Evolutionary conservation across 2,797 vertebrate species (phyloP), one percentile per base, ranked within the genome.

Genomic region (Sebastes aleutianus): DNA sequence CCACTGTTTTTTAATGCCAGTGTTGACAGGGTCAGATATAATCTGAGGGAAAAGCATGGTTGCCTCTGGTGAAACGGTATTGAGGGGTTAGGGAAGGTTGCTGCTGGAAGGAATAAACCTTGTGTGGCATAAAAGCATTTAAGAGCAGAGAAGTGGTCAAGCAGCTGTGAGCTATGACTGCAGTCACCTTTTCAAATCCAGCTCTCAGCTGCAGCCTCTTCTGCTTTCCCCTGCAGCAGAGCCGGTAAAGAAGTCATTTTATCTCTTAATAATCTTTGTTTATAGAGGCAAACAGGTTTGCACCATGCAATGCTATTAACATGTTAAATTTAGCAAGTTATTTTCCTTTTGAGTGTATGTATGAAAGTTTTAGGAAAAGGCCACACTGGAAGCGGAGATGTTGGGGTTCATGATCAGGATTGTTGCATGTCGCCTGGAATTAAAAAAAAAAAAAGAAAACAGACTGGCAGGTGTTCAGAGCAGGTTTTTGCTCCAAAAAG

Each of bases 151-250:
- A 85, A 83, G 87, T 79, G 90, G 86, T 88, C 90, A 83, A 89
- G 85, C 84, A 80, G 81, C 79, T 83, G 75, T 70, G 79, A 87
- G 85, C 86, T 72, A 78, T 82, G 87, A 88, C 89, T 91, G 90
- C 89, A 92, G 86, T 89, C 91, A 88, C 86, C 87, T 84, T 81
- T 85, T 87, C 47, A 89, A 86, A 89, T 79, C 61, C 61, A 77
- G 80, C 72, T 83, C 82, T 71, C 88, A 89, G 87, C 84, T 90
- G 90, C 88, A 91, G 87, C 67, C 78, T 80, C 75, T 22, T 72
- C 66, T 79, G 83, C 67, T 61, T 72, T 61, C 66, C 61, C 69
- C 84, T 80, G 80, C 50, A 53, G 43, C 83, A 87, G 5, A 62
- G 69, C 47, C 29, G 11, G 32, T 47, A 9, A 32, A 77, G 57